Conservation (phyloP, 2,888 invertebrate species). For the Gnatocerus cornutus region DNA sequence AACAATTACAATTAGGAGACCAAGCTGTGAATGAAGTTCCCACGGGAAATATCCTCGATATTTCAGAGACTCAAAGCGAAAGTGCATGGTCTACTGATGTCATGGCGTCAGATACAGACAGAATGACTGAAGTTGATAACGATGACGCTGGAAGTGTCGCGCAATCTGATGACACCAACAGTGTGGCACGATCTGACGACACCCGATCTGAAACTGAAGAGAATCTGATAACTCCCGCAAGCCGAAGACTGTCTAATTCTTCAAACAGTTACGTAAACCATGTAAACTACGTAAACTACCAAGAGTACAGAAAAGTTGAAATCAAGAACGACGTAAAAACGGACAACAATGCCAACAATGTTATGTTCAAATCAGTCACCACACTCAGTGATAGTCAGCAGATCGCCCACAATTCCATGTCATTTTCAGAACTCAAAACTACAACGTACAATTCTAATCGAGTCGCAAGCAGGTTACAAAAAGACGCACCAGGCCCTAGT, state of each 20-base stretch:
- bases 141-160: constrained; percentile 80
- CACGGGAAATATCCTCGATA: constrained; percentile 75
- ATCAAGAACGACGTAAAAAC: constrained; percentile 62
- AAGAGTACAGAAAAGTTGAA: constrained; percentile 59
- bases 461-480: constrained; percentile 23
- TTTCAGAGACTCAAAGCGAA: constrained; percentile 95
- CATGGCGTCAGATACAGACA: constrained; percentile 91
- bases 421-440: constrained; percentile 50
- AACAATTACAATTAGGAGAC: constrained; percentile 63
- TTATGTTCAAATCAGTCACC: constrained; percentile 57
- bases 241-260: constrained; percentile 54
- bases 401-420: constrained; percentile 43
- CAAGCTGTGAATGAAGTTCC: constrained; percentile 68
- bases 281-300: constrained; percentile 60
- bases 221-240: constrained; percentile 61
- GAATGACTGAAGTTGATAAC: constrained; percentile 87
- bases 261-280: constrained; percentile 57
- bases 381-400: constrained; percentile 56
- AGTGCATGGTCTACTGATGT: constrained; percentile 99
- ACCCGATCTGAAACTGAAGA: constrained; percentile 76
- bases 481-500: constrained; percentile 44
- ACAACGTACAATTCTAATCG: constrained; percentile 39
- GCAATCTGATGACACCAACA: constrained; percentile 71
- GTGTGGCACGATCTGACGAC: constrained; percentile 85
- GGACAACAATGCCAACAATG: constrained; percentile 71